phyloP scores from a whole-genome alignment of 2,888 invertebrate genomes.

The Autographa pulchrina region DNA sequence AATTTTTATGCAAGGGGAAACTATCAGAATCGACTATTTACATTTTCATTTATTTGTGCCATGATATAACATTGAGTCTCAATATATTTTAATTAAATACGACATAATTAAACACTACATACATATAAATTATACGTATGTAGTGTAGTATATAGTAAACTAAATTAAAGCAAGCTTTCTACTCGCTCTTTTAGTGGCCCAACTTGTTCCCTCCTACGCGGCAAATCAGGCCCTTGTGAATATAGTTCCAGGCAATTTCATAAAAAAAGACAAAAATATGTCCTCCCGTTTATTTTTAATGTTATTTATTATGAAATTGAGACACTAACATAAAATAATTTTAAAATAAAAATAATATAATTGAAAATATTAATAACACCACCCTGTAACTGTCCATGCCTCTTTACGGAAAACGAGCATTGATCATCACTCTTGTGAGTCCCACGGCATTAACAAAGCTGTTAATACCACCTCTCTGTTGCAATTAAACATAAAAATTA shows the following conservation, averaged over 20 bases:
- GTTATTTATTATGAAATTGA: neutral
- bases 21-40: too few species aligned
- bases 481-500: too few species aligned
- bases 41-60: too few species aligned
- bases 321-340: too few species aligned
- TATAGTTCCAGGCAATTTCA: constrained; percentile 22
- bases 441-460: neutral
- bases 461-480: neutral
- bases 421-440: neutral
- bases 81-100: too few species aligned
- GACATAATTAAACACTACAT: too few species aligned
- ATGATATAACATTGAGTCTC: too few species aligned
- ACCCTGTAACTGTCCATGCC: neutral
- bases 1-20: too few species aligned
- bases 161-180: neutral
- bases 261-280: constrained; percentile 22
- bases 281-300: neutral
- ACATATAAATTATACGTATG: too few species aligned
- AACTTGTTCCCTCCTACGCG: constrained; percentile 8
- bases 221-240: constrained; percentile 23
- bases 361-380: neutral
- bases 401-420: neutral
- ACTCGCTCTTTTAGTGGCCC: constrained; percentile 16
- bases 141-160: too few species aligned
- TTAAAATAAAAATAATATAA: neutral